These are phyloP conservation scores for Drosophila pallidifrons DNA, from an alignment of 1,140 invertebrate species.

Conservation along the genomic window DNA sequence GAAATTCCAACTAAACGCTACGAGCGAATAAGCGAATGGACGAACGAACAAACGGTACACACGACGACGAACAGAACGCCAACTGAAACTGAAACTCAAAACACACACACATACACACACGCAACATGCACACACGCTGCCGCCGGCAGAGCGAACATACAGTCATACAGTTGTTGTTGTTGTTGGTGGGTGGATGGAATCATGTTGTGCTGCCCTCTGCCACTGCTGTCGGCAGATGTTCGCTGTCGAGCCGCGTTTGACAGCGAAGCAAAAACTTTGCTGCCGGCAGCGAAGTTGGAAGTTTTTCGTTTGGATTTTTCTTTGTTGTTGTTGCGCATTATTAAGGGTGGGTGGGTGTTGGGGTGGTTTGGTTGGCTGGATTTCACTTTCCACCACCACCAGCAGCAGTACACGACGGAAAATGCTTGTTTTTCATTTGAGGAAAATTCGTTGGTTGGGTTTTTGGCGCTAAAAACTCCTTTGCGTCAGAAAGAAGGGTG, in stretches of 20 bases:
- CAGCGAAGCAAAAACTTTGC: constrained; percentile 13
- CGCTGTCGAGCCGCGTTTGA: constrained; percentile 26
- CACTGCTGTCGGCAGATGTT: constrained; percentile 10
- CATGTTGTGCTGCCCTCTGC: no score
- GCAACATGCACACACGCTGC: background rate
- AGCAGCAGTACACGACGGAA: constrained; percentile 28
- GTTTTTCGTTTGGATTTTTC: constrained; percentile 7
- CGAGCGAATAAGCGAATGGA: constrained; percentile 16
- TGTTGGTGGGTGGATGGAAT: constrained; percentile 30
- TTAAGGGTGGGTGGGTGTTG: constrained; percentile 45
- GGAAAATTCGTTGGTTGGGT: constrained; percentile 53
- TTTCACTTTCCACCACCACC: constrained; percentile 78
- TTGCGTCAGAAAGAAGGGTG: constrained; percentile 9
- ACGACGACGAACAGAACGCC: constrained; percentile 24
- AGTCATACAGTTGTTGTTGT: constrained; percentile 9
- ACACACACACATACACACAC: constrained; percentile 23
- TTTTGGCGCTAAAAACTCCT: constrained; percentile 66
- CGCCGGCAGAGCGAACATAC: constrained; percentile 37
- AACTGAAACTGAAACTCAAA: constrained; percentile 48
- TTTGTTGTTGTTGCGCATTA: background rate
- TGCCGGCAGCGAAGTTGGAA: constrained; percentile 36
- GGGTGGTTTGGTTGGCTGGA: constrained; percentile 70
- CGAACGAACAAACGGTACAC: constrained; percentile 18
- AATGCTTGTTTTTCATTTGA: constrained; percentile 74
- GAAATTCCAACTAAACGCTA: constrained; percentile 61